Base-by-base conservation (phyloP, 2,888 invertebrate genomes). In the Nomada flava region DNA sequence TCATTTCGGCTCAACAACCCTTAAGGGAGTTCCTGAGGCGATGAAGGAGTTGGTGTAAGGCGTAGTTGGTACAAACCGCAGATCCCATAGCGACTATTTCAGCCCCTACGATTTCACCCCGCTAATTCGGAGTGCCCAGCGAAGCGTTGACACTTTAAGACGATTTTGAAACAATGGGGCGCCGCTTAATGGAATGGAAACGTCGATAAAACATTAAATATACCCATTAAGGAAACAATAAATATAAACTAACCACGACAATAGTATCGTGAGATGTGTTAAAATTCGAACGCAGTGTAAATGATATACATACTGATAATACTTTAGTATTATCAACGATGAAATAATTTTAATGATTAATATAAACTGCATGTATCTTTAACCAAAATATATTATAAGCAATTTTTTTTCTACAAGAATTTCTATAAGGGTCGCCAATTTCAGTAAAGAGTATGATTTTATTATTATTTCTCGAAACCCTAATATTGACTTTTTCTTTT, bases 1-100 rank as follows among this genome's bases (percentile, higher is more conserved):
- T 88, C 86, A 86, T 88, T 87, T 88, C 82, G 69, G 78, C 81
- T 80, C 63, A 83, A 88, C 83, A 83, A 75, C 84, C 85, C 85
- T 88, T 84, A 80, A 87, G 88, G 88, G 86, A 86, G 55, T 67
- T 72, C 67, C 59, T 47, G 64, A 69, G 75, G 75, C 71, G 73
- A 26, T 55, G 79, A 77, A 84, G 79, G 74, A 87, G 83, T 83
- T 68, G 71, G 76, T 55, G 64, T 78, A 86, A 83, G 78, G 60
- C 71, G 71, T 68, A 79, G 57, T 78, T 74, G 60, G 57, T 77
- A 80, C 77, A 81, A 78, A 81, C 82, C 84, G 44, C 75, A 77
- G 78, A 79, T 87, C 88, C 87, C 88, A 15, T n/a, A 80, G 65
- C 68, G 83, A 79, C 88, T 83, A 76, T 88, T 88, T 77, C 82